Base-by-base conservation (phyloP, 2,113 vertebrate species). In the Aegotheles bennettii region DNA sequence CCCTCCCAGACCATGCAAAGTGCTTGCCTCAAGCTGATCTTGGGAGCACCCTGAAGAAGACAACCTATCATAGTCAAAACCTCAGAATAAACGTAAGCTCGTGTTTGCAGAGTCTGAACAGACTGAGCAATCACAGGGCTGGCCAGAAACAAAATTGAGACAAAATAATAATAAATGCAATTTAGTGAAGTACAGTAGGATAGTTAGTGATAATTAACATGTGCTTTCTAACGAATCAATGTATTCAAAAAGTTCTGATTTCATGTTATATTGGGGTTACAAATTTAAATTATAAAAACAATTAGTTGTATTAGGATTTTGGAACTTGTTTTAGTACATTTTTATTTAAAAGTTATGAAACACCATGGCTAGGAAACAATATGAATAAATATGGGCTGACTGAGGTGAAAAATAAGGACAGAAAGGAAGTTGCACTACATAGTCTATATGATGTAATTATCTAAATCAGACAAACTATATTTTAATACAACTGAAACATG, bases 171-270 rank as follows among this genome's bases (percentile, higher is more conserved):
- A 36, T 40, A 74, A 47, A 10, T 10, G 2, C 3, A 33, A 20
- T 48, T 11, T 21, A 70, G 21, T 0, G 2, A 67, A 67, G 6
- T n/a, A 53, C 7, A 26, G 17, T n/a, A 53, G 43, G 1, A 29
- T 13, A 40, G 11, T 16, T 71, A 64, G 65, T 31, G 24, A 29
- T 28, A 59, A 70, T 40, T 15, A 76, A 9, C 28, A 45, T 1
- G 0, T 16, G 4, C 1, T 71, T 82, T 70, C 38, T 59, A 71
- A 82, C 10, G 19, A 61, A 53, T 21, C 57, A 40, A 53, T 28
- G 3, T 14, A 31, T 79, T 82, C 14, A 75, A 73, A 42, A 2
- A 50, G 6, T 54, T 71, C 18, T 71, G 28, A 36, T 86, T 89
- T 83, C 10, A 42, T 38, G 13, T 1, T 86, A 8, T 33, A 3